These are phyloP conservation scores for Dasysyrphus tricinctus DNA, from an alignment of 2,888 invertebrate species.

Conservation along the genomic window DNA sequence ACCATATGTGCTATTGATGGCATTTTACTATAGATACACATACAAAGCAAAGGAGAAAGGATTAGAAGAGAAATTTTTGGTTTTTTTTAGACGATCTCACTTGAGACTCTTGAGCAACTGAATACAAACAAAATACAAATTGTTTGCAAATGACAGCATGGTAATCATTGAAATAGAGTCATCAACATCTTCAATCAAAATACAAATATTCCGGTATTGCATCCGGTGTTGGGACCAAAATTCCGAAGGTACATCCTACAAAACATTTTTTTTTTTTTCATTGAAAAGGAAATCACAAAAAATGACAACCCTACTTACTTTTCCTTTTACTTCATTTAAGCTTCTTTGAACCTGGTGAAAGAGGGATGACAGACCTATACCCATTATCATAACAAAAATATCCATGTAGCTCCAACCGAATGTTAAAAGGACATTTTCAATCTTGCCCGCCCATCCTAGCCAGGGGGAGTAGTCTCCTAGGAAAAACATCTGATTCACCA, in stretches of 20 bases:
- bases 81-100: constrained; percentile 76
- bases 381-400: constrained; percentile 88
- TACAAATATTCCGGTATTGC: constrained; percentile 84
- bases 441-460: constrained; percentile 80
- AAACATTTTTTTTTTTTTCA: neutral
- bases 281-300: neutral
- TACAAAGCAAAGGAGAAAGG: neutral
- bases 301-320: constrained; percentile 78
- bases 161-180: constrained; percentile 84
- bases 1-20: constrained; percentile 82
- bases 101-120: constrained; percentile 85
- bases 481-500: constrained; percentile 78
- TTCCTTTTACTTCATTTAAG: constrained; percentile 82
- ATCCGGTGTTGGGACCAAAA: constrained; percentile 85
- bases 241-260: constrained; percentile 77
- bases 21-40: constrained; percentile 79
- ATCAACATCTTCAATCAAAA: constrained; percentile 84
- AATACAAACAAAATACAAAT: constrained; percentile 86
- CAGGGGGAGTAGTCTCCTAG: constrained; percentile 79
- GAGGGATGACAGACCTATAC: constrained; percentile 87
- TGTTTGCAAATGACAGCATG: constrained; percentile 85
- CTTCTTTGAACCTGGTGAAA: constrained; percentile 86
- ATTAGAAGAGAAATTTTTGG: neutral
- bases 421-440: constrained; percentile 86
- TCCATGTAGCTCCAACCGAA: constrained; percentile 90